phyloP scores from a whole-genome alignment of 2,888 invertebrate genomes.

The Gastrophysa polygoni region DNA sequence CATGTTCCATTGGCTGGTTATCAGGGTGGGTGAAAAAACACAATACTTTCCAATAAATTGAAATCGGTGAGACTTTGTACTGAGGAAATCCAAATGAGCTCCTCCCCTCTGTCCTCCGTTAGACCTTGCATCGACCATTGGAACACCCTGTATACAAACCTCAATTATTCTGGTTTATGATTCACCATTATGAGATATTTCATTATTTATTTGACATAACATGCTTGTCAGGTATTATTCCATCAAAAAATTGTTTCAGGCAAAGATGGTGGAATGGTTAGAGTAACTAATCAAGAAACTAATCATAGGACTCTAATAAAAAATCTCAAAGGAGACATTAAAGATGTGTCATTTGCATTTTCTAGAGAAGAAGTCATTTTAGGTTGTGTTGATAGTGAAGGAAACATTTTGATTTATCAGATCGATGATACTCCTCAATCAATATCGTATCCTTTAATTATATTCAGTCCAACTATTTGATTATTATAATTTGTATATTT shows the following conservation, averaged over 20 bases:
- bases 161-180: no score
- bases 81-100: no score
- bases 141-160: no score
- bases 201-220: no score
- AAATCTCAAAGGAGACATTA: constrained; percentile 86
- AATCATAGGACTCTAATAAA: constrained; percentile 81
- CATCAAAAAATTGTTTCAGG: constrained; percentile 37
- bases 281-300: constrained; percentile 80
- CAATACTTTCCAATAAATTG: no score
- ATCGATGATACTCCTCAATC: constrained; percentile 68
- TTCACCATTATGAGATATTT: no score
- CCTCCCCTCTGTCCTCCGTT: no score
- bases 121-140: no score
- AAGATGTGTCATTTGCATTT: constrained; percentile 91
- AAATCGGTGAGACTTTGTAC: no score
- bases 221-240: neutral
- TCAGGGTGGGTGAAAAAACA: no score
- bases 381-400: constrained; percentile 86
- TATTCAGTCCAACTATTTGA: no score
- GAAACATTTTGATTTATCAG: constrained; percentile 81
- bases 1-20: no score
- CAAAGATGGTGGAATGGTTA: constrained; percentile 73
- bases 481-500: constrained; percentile 7
- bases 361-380: constrained; percentile 77
- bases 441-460: constrained; percentile 64